Base-by-base conservation (phyloP, 2,888 invertebrate species). In the Philonicus albiceps region DNA sequence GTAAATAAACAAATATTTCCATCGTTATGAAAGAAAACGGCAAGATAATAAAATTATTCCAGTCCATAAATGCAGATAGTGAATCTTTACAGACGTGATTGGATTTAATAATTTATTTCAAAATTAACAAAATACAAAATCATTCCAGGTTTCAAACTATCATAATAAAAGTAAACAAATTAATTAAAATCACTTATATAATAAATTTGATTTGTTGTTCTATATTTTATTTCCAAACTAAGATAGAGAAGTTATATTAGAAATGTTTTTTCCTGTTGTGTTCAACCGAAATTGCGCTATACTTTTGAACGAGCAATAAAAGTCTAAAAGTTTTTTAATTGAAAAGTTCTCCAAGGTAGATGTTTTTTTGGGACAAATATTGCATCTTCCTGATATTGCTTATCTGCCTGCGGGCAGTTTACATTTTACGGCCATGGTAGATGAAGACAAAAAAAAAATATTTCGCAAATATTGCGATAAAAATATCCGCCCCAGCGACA, bases 401-500 rank as follows among this genome's bases (percentile, higher is more conserved):
- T 74, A 74, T 74, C 74, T 74, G 16, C 31, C 74, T n/a, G 74
- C 31, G 27, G 64, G 64, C 27, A 27, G 64, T 64, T 64, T 64
- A 22, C 64, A 74, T 74, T 73, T 3, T 74, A 30, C 16, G 74
- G 19, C 7, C 34, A 30, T 74, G 34, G n/a, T 7, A 74, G 34
- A 74, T 13, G 31, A 30, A n/a, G n/a, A n/a, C n/a, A n/a, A n/a
- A n/a, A n/a, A n/a, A n/a, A n/a, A 31, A 74, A 74, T 0, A 5
- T 34, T 74, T 31, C 74, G 31, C 22, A 64, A 31, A 74, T 34
- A 34, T 34, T 13, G 34, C 34, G 74, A 74, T 74, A 74, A 74
- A 74, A 74, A 74, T 74, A 74, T 74, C 74, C 31, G 31, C 74
- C 74, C 27, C 74, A 31, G 74, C 74, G 74, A 74, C 74, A 74